Evolutionary conservation across 2,113 vertebrate species (phyloP), one percentile per base, ranked within the genome.

Genomic region (Vireo altiloquus): DNA sequence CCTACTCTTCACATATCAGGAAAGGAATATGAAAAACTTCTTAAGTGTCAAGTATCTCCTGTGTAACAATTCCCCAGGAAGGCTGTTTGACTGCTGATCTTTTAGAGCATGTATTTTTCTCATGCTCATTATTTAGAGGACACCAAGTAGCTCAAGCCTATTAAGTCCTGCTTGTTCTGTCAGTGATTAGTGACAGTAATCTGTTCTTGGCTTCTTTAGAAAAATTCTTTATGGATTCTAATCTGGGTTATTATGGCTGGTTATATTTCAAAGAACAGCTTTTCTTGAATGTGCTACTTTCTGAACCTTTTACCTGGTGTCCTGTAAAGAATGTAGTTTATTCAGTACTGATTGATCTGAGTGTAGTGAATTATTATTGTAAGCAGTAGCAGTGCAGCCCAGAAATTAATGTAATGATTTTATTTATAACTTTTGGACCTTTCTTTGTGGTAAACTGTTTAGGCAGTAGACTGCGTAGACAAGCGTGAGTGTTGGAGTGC

Each of bases 181-280:
- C 57, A 42, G 88, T 60, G 50, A 91, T 93, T 84, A 87, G 65
- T 65, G 70, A 84, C 78, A 79, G 87, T 94, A 97, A 96, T 86
- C 84, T 95, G 90, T 89, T 89, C 84, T 90, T 96, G 92, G 90
- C 88, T 82, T 92, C 68, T 94, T 93, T 47, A 71, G 93, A 63
- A 87, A 80, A 86, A 80, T 86, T 95, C 72, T 91, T 92, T 56
- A 42, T 75, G 61, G 50, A 44, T 86, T 95, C 57, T 87, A 68
- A 90, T 69, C 66, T 60, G 77, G 40, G 33, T 87, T 87, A 56
- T 64, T 66, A 11, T 63, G 52, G 57, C 33, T 66, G 40, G 64
- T 68, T 90, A 7, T n/a, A 71, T 65, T 88, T 78, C 75, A 82
- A 85, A 90, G 19, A 79, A 31, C 19, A 72, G 40, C 53, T 90